Evolutionary conservation across 2,888 invertebrate genomes (phyloP), one percentile per base, ranked within the genome.

Genomic region (Drosophila nigricruria): DNA sequence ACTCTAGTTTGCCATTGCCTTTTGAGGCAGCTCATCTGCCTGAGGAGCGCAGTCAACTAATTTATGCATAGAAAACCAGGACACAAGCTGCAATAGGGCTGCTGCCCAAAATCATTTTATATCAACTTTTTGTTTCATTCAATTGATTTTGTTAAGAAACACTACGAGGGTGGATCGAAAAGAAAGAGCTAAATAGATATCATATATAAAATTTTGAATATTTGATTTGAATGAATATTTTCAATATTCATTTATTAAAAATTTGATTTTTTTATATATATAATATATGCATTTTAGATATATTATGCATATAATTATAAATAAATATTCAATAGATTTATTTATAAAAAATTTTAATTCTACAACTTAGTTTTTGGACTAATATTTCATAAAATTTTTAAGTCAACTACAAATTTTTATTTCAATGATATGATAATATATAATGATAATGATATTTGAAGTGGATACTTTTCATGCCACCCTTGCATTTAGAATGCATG

Each of bases 21-120:
- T 57, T 12, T 16, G 12, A 42, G 45, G 25, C 25, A 27, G 45
- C 58, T 56, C 66, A 74, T 59, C 60, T 63, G 73, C 34, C 65
- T 25, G 25, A 34, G 38, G 10, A 12, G 18, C 34, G 25, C 45
- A 54, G n/a, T 36, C 27, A 52, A 69, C 50, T 76, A 65, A 71
- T 71, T 79, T 87, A 82, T 84, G 88, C 71, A 73, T 79, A 56
- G 54, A 66, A 70, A 60, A 60, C 23, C 20, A 47, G 42, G 32
- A 56, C 50, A 62, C 50, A 62, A 54, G 20, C 57, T 64, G 47
- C 45, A 59, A 34, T 52, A 59, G 78, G 66, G 68, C 73, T 58
- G 68, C 73, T 58, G 58, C 52, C 45, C 16, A 45, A 57, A 49
- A 34, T 68, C 42, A 71, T 66, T 76, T 54, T 58, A 42, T 14